A percentile compares a stretch with the other conserved stretches of the same genome.
These are phyloP conservation scores for Loriculus beryllinus DNA, from an alignment of 2,797 vertebrate species.

Conservation along the genomic window DNA sequence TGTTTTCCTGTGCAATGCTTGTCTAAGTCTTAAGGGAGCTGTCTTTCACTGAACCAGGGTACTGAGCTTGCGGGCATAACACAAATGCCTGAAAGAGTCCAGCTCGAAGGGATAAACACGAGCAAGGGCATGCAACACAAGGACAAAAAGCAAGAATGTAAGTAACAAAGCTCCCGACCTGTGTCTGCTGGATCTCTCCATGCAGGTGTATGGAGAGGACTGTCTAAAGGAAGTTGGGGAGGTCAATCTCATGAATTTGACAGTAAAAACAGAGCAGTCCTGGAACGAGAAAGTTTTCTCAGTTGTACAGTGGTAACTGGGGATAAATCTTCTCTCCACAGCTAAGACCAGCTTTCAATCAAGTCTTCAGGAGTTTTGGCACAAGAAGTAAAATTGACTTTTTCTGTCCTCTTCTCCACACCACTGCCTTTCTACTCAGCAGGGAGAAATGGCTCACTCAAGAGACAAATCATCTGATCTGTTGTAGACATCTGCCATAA, in stretches of 20 bases:
- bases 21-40: conserved; percentile 25
- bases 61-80: conserved; percentile 17
- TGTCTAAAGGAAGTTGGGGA: not conserved
- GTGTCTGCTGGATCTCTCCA: not conserved
- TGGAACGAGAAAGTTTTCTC: not conserved
- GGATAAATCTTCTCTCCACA: not conserved
- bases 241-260: not conserved
- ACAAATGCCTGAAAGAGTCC: conserved; percentile 17
- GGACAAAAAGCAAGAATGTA: not conserved
- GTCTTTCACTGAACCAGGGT: not conserved
- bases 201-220: not conserved
- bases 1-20: not conserved
- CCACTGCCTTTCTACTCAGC: not conserved
- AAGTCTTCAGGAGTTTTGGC: not conserved
- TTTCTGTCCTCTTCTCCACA: not conserved
- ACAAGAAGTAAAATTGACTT: not conserved
- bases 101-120: not conserved
- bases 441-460: not conserved
- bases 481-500: conserved; percentile 3
- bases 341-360: not conserved
- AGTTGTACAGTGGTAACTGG: not conserved
- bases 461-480: conserved; percentile 12
- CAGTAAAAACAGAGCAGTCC: not conserved
- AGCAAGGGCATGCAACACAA: not conserved
- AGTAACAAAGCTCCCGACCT: not conserved